phyloP scores from a whole-genome alignment of 2,888 invertebrate species.

The Papilio demoleus region DNA sequence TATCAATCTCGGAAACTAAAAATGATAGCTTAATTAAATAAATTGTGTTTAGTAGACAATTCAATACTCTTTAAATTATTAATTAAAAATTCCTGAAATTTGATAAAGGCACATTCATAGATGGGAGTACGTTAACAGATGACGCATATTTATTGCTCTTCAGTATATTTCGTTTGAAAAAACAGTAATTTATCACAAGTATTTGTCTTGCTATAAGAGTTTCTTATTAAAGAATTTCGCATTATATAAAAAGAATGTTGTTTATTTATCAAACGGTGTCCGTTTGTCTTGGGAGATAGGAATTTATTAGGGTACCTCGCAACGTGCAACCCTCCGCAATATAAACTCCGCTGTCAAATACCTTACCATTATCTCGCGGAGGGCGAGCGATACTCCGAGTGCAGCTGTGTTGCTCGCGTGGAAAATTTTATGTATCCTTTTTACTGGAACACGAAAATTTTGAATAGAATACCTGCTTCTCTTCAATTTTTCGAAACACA shows the following conservation, averaged over 20 bases:
- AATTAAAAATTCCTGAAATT: too few species aligned
- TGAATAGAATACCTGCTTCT: background rate
- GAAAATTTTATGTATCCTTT: conserved; percentile 26
- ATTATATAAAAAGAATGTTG: conserved; percentile 20
- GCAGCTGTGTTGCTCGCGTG: conserved; percentile 30
- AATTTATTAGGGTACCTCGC: conserved; percentile 39
- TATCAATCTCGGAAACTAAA: too few species aligned
- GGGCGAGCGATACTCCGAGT: conserved; percentile 25
- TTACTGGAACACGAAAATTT: background rate
- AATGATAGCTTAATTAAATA: too few species aligned
- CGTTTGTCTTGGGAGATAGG: conserved; percentile 28
- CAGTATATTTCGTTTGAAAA: too few species aligned
- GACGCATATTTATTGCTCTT: too few species aligned
- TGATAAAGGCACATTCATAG: too few species aligned
- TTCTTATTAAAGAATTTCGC: background rate
- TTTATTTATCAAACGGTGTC: conserved; percentile 17
- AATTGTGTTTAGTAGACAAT: too few species aligned
- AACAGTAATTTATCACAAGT: background rate
- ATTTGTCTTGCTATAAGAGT: background rate
- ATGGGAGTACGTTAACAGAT: too few species aligned
- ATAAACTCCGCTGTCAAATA: conserved; percentile 39
- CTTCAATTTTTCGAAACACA: background rate
- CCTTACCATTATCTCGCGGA: conserved; percentile 32
- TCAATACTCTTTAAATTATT: too few species aligned
- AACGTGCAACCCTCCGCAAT: conserved; percentile 25